These are phyloP conservation scores for Microctonus hyperodae DNA, from an alignment of 2,888 invertebrate species.

Conservation along the genomic window DNA sequence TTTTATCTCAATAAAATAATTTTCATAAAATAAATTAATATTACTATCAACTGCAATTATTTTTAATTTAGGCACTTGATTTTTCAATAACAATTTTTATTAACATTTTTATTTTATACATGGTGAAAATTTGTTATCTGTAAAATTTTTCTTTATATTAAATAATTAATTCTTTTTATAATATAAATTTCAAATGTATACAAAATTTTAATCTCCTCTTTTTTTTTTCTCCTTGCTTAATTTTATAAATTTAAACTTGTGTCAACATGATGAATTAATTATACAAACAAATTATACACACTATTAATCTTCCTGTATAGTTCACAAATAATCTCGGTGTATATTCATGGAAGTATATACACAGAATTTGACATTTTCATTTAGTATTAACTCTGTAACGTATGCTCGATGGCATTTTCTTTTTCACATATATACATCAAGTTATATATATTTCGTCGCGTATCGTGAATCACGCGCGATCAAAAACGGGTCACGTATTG, in stretches of 20 bases:
- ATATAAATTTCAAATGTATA: not conserved
- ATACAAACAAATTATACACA: constrained; percentile 25
- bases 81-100: not conserved
- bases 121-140: not conserved
- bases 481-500: constrained; percentile 29
- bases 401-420: constrained; percentile 10
- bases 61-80: constrained; percentile 11
- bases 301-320: constrained; percentile 15
- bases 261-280: constrained; percentile 28
- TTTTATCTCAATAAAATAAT: not conserved
- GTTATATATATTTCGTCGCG: not conserved
- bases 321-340: too few relatives aligned
- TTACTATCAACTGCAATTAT: not conserved
- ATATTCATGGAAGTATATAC: constrained; percentile 17
- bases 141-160: not conserved
- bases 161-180: not conserved
- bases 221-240: too few relatives aligned
- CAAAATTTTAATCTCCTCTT: too few relatives aligned
- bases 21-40: constrained; percentile 16
- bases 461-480: constrained; percentile 31
- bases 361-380: constrained; percentile 29
- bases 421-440: constrained; percentile 10
- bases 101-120: constrained; percentile 6
- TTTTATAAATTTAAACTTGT: constrained; percentile 21
- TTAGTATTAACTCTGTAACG: constrained; percentile 10